phyloP scores from a whole-genome alignment of 1,140 invertebrate genomes.

The Trachymyrmex septentrionalis region DNA sequence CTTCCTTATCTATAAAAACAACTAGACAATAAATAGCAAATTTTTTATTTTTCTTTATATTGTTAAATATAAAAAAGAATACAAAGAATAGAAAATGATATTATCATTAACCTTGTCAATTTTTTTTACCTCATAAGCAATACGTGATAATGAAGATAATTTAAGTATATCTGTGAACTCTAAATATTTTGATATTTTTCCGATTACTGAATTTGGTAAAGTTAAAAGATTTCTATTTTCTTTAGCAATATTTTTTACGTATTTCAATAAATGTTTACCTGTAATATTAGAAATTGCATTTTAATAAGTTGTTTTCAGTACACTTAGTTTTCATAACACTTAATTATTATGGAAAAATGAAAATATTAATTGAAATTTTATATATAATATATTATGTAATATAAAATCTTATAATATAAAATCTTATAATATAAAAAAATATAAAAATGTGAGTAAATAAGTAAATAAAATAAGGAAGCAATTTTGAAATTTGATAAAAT shows the following conservation, averaged over 20 bases:
- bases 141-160: conserved; percentile 78
- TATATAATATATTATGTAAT: neutral
- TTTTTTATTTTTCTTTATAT: neutral
- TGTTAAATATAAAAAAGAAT: conserved; percentile 13
- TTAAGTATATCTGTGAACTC: conserved; percentile 79
- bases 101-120: neutral
- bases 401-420: too few relatives aligned
- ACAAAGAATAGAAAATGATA: neutral
- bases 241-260: conserved; percentile 68
- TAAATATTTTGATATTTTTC: conserved; percentile 78
- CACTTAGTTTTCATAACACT: too few relatives aligned
- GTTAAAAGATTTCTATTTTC: conserved; percentile 70
- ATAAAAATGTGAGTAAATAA: neutral
- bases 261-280: conserved; percentile 74
- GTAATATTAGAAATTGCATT: neutral
- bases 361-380: neutral
- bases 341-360: neutral
- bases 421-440: neutral
- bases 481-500: conserved; percentile 14
- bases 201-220: conserved; percentile 72
- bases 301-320: neutral
- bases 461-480: too few relatives aligned
- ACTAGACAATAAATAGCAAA: neutral
- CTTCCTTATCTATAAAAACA: neutral
- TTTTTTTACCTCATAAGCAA: conserved; percentile 80